phyloP scores from a whole-genome alignment of 2,888 invertebrate genomes.

The Scrobipalpa atriplicella region DNA sequence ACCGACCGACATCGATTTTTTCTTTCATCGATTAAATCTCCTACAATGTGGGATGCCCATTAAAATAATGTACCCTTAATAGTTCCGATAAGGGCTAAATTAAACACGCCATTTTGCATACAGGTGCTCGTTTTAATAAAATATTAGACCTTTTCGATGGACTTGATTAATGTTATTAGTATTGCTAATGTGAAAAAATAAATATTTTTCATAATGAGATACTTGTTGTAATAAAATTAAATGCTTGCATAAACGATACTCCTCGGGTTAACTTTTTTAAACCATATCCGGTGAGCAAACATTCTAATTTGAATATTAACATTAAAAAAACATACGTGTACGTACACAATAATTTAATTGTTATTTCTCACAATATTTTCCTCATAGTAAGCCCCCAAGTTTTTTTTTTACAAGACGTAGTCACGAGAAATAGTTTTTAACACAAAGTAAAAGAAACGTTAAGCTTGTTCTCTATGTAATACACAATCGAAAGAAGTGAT shows the following conservation, averaged over 20 bases:
- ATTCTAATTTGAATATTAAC: not conserved
- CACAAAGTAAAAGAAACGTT: too few relatives aligned
- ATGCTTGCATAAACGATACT: not conserved
- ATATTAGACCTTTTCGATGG: conserved; percentile 37
- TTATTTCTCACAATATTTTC: not conserved
- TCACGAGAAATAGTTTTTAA: too few relatives aligned
- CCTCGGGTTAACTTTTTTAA: not conserved
- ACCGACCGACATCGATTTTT: conserved; percentile 42
- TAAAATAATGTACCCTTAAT: conserved; percentile 66
- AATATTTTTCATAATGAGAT: conserved; percentile 17
- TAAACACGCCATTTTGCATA: conserved; percentile 45
- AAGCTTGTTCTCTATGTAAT: too few relatives aligned
- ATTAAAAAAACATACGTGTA: not conserved
- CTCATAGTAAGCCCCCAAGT: not conserved
- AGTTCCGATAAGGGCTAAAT: conserved; percentile 59
- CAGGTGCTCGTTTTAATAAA: conserved; percentile 47
- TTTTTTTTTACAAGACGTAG: too few relatives aligned
- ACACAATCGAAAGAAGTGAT: too few relatives aligned
- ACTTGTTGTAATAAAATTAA: conserved; percentile 12
- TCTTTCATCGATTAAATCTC: conserved; percentile 67
- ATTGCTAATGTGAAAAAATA: conserved; percentile 25
- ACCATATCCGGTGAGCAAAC: not conserved
- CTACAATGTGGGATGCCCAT: conserved; percentile 62
- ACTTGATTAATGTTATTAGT: conserved; percentile 26
- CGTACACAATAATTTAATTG: not conserved